Conservation (phyloP, 2,888 invertebrate species). For the Leucophora obtusa region DNA sequence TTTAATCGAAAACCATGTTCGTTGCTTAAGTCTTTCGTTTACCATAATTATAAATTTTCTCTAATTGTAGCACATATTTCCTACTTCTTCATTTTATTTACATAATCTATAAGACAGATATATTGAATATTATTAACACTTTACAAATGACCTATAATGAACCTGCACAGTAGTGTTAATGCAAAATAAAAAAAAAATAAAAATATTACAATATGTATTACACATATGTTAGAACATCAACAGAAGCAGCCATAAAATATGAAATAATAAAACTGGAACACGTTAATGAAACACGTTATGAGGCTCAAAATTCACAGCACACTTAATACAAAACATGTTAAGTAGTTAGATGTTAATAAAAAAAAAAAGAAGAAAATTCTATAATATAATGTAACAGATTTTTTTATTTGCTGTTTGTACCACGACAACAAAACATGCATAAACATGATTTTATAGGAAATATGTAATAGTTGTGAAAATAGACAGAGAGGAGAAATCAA, state of each 20-base stretch:
- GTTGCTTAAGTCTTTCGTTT: too few species aligned
- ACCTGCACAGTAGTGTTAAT: slow-evolving; percentile 46
- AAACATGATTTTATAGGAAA: slow-evolving; percentile 47
- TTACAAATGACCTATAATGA: slow-evolving; percentile 49
- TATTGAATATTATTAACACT: slow-evolving; percentile 15
- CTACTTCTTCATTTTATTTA: background rate
- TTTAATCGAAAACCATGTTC: too few species aligned
- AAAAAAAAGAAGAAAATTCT: slow-evolving; percentile 18
- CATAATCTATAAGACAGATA: background rate
- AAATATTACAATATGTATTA: slow-evolving; percentile 24
- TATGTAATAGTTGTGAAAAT: slow-evolving; percentile 40
- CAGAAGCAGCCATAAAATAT: background rate
- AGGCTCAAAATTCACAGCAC: slow-evolving; percentile 3
- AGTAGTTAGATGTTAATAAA: background rate
- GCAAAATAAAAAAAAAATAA: slow-evolving; percentile 18
- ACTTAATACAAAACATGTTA: background rate
- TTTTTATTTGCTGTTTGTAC: slow-evolving; percentile 38
- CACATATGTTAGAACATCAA: slow-evolving; percentile 1
- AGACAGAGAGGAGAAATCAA: background rate
- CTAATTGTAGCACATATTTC: too few species aligned
- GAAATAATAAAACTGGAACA: slow-evolving; percentile 53
- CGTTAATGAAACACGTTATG: slow-evolving; percentile 41
- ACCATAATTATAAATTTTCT: too few species aligned
- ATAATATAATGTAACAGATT: slow-evolving; percentile 47
- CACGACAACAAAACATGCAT: slow-evolving; percentile 45